A percentile compares a stretch with the other conserved stretches of the same genome.
Evolutionary conservation across 2,113 vertebrate species (phyloP).

Genomic region (Calyptomena viridis): DNA sequence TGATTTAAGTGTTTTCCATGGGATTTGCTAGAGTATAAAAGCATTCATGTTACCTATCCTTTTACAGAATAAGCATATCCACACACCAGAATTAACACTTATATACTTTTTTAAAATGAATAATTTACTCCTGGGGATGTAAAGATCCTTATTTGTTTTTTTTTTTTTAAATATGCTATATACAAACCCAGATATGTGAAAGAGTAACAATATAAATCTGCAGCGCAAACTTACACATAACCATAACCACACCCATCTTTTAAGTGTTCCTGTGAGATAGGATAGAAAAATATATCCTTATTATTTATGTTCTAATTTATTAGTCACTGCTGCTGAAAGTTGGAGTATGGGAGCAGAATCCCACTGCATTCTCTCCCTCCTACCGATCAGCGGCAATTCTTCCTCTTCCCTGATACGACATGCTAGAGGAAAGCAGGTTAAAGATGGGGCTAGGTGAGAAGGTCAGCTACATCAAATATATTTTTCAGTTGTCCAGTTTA

Average conservation of each 20-base stretch:
- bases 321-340: background rate
- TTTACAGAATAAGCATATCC: background rate
- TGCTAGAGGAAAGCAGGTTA: background rate
- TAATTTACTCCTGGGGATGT: background rate
- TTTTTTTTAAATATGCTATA: background rate
- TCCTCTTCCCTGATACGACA: background rate
- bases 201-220: background rate
- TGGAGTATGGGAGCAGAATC: background rate
- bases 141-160: background rate
- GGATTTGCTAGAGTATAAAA: background rate
- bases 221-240: background rate
- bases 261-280: background rate
- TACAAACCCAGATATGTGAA: background rate
- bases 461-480: background rate
- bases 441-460: background rate
- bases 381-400: background rate
- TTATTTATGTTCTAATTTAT: background rate
- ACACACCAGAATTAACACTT: background rate
- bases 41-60: background rate
- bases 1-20: background rate
- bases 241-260: background rate
- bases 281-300: background rate
- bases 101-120: background rate
- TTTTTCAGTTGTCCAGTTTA: background rate
- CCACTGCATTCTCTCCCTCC: background rate